phyloP scores from a whole-genome alignment of 2,888 invertebrate genomes.

The Tetramorium bicarinatum region DNA sequence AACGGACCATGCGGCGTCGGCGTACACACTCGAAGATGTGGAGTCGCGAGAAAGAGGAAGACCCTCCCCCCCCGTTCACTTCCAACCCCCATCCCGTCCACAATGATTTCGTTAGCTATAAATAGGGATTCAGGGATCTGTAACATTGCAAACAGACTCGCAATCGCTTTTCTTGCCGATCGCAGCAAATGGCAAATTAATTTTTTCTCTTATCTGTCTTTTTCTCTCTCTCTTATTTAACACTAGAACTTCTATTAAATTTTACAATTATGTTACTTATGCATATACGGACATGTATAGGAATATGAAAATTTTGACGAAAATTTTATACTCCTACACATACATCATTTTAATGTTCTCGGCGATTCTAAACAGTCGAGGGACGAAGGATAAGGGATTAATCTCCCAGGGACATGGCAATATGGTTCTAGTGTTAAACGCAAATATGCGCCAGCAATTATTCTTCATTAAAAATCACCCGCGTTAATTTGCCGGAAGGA shows the following conservation, averaged over 20 bases:
- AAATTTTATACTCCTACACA: neutral
- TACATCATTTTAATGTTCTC: neutral
- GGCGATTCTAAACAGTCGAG: neutral
- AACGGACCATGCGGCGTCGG: conserved; percentile 22
- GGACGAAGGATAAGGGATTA: neutral
- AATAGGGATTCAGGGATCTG: conserved; percentile 39
- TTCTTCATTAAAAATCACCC: conserved; percentile 2
- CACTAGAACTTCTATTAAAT: conserved; percentile 11
- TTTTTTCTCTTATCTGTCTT: neutral
- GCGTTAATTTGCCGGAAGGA: neutral
- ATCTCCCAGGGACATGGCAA: neutral
- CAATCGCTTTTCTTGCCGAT: conserved; percentile 15
- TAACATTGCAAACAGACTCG: conserved; percentile 25
- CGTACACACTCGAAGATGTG: conserved; percentile 21
- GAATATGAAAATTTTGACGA: neutral
- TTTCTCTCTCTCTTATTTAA: neutral
- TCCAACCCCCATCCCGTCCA: conserved; percentile 2
- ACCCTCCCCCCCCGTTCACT: conserved; percentile 9
- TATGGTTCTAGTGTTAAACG: conserved; percentile 28
- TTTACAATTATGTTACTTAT: neutral
- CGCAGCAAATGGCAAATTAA: neutral
- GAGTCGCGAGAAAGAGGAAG: conserved; percentile 53
- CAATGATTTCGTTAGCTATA: conserved; percentile 51
- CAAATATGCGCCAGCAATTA: neutral
- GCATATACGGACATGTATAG: neutral